Conservation (phyloP, 2,797 vertebrate genomes). For the Macroramphosus scolopax region DNA sequence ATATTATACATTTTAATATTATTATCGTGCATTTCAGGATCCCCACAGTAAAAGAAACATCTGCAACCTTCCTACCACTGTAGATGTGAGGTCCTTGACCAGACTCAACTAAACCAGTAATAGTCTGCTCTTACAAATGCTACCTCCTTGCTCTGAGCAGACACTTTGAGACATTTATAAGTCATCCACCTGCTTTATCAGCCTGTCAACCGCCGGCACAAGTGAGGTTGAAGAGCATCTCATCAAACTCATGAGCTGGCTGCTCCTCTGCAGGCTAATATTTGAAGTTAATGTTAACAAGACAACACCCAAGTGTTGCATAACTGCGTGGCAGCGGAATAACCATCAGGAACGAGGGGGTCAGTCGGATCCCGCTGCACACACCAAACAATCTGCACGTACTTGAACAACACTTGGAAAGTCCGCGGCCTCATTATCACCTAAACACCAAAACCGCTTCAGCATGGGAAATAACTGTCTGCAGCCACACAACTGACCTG, state of each 20-base stretch:
- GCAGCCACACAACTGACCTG: slow-evolving; percentile 83
- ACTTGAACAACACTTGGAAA: background rate
- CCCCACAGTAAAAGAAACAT: too few relatives aligned
- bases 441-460: slow-evolving; percentile 51
- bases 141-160: too few relatives aligned
- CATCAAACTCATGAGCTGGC: slow-evolving; percentile 33
- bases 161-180: too few relatives aligned
- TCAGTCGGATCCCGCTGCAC: background rate
- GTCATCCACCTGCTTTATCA: slow-evolving; percentile 9
- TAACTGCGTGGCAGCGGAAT: slow-evolving; percentile 67
- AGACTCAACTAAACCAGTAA: too few relatives aligned
- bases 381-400: background rate
- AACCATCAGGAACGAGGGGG: slow-evolving; percentile 13
- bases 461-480: slow-evolving; percentile 68
- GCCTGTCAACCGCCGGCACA: too few relatives aligned
- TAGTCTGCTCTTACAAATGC: too few relatives aligned
- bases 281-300: slow-evolving; percentile 75
- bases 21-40: too few relatives aligned
- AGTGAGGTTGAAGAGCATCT: slow-evolving; percentile 36
- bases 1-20: too few relatives aligned
- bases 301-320: slow-evolving; percentile 79
- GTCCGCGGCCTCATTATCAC: slow-evolving; percentile 47
- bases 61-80: too few relatives aligned
- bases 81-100: too few relatives aligned
- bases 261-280: slow-evolving; percentile 61